phyloP scores from a whole-genome alignment of 2,888 invertebrate genomes.

The Leptogaster cylindrica region DNA sequence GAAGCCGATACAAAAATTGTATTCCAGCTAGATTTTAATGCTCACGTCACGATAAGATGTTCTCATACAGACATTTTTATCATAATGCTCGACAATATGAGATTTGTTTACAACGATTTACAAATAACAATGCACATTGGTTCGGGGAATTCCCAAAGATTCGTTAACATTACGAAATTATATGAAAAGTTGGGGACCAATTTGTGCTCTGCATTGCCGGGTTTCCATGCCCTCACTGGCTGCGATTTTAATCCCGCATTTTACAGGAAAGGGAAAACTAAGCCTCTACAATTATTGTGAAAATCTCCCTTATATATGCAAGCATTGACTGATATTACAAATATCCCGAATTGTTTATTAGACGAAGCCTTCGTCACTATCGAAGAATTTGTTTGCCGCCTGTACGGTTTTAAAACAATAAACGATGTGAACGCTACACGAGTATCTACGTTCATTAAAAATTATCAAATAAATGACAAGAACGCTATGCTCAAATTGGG shows the following conservation, averaged over 20 bases:
- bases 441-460: neutral
- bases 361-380: neutral
- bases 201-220: neutral
- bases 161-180: neutral
- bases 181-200: neutral
- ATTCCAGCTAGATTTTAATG: neutral
- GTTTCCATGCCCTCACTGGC: constrained; percentile 5
- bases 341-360: neutral
- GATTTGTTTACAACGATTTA: neutral
- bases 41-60: constrained; percentile 1
- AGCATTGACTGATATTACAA: neutral
- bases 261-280: constrained; percentile 6
- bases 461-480: neutral
- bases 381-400: constrained; percentile 10
- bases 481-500: neutral
- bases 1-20: constrained; percentile 29
- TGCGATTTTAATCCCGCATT: constrained; percentile 6
- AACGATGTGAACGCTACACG: neutral
- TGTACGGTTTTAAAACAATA: neutral
- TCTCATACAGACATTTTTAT: constrained; percentile 7
- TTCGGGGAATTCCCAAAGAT: neutral
- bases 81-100: neutral
- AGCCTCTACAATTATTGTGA: neutral
- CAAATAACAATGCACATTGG: neutral
- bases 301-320: neutral